A percentile compares a stretch with the other conserved stretches of the same genome.
Evolutionary conservation across 2,888 invertebrate species (phyloP).

Genomic region (Folsomia candida): DNA sequence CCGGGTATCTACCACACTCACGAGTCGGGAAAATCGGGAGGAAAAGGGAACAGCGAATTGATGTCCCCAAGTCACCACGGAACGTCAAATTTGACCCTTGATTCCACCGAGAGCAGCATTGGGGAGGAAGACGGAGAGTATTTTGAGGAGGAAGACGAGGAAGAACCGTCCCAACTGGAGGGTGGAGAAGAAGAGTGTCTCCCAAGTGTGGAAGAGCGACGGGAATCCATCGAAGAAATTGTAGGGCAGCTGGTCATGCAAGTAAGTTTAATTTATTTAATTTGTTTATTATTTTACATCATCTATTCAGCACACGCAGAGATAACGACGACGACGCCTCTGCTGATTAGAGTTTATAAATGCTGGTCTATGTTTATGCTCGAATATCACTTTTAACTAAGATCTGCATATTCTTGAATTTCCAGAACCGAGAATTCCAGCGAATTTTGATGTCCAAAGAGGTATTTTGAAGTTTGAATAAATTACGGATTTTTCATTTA

Average conservation of each 20-base stretch:
- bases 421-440: conserved; percentile 75
- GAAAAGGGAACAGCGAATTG: conserved; percentile 22
- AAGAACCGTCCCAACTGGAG: conserved; percentile 39
- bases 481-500: too few relatives aligned
- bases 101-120: conserved; percentile 47
- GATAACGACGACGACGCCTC: too few relatives aligned
- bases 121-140: conserved; percentile 42
- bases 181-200: conserved; percentile 11
- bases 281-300: too few relatives aligned
- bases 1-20: conserved; percentile 46
- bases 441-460: conserved; percentile 67
- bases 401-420: too few relatives aligned
- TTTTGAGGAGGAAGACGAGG: conserved; percentile 30
- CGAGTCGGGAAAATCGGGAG: conserved; percentile 34
- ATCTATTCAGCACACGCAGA: too few relatives aligned
- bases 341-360: too few relatives aligned
- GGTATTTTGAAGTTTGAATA: too few relatives aligned
- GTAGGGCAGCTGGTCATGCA: conserved; percentile 74
- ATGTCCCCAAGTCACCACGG: conserved; percentile 38
- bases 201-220: conserved; percentile 39
- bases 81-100: conserved; percentile 47
- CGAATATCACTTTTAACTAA: too few relatives aligned
- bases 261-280: too few relatives aligned
- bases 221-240: conserved; percentile 62
- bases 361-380: too few relatives aligned